phyloP scores from a whole-genome alignment of 1,140 invertebrate genomes.

The Rhynchophorus ferrugineus region DNA sequence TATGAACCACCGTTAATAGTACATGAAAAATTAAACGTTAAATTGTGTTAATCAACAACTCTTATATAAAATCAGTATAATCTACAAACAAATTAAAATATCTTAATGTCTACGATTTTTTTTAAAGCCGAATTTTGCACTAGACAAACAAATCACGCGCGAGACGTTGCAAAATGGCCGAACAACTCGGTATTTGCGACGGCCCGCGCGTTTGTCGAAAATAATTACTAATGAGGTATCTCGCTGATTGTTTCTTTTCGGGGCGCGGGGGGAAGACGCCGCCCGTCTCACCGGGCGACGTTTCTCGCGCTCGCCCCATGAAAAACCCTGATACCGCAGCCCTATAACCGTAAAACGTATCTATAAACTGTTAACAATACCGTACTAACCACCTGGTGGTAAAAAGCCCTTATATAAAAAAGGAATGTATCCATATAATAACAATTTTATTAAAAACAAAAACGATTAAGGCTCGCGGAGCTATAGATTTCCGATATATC shows the following conservation, averaged over 20 bases:
- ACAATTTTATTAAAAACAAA: not conserved
- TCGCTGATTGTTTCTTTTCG: not conserved
- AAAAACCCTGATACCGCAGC: slow-evolving; percentile 3
- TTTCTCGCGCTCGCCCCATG: not conserved
- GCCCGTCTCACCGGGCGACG: no score
- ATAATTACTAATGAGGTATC: not conserved
- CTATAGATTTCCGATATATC: not conserved
- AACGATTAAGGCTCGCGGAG: not conserved
- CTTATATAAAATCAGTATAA: not conserved
- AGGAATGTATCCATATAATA: not conserved
- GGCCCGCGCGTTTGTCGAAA: not conserved
- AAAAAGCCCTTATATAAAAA: not conserved
- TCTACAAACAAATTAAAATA: no score
- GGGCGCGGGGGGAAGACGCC: not conserved
- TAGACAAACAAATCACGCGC: not conserved
- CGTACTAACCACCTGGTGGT: not conserved
- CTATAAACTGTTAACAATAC: slow-evolving; percentile 2
- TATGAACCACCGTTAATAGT: not conserved
- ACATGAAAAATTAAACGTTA: not conserved
- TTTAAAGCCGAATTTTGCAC: slow-evolving; percentile 6
- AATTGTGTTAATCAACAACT: no score
- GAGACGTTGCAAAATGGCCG: not conserved
- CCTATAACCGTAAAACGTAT: not conserved
- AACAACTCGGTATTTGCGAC: not conserved
- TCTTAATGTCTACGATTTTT: no score